These are phyloP conservation scores for Pachyramphus minor DNA, from an alignment of 2,113 vertebrate species.

Conservation along the genomic window DNA sequence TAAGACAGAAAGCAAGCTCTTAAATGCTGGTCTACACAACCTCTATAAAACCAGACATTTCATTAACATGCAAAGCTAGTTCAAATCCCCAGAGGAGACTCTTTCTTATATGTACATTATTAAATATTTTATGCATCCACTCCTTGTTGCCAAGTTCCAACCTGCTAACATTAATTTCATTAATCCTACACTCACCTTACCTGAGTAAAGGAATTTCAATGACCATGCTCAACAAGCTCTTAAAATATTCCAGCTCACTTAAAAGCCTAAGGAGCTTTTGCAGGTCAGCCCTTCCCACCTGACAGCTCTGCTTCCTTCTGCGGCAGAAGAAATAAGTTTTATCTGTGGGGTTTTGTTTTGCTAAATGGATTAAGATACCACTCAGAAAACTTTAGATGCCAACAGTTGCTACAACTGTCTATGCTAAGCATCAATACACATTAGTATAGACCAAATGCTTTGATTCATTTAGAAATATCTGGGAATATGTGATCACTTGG, in stretches of 20 bases:
- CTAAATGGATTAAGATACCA: background rate
- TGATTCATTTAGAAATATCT: background rate
- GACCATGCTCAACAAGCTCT: background rate
- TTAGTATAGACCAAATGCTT: background rate
- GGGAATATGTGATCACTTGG: background rate
- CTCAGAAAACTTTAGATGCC: background rate
- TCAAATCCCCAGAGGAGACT: background rate
- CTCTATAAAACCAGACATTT: background rate
- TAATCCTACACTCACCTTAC: background rate
- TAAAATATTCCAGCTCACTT: background rate
- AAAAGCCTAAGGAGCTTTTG: background rate
- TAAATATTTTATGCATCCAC: background rate
- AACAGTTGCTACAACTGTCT: background rate
- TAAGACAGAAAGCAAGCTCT: background rate
- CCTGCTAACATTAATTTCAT: background rate
- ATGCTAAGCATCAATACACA: background rate
- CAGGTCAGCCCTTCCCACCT: background rate
- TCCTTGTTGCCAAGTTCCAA: background rate
- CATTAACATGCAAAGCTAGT: background rate
- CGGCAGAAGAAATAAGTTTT: background rate
- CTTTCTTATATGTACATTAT: background rate
- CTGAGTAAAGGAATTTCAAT: background rate
- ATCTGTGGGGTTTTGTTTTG: background rate
- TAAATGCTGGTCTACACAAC: background rate
- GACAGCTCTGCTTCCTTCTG: background rate